These are phyloP conservation scores for Eurytoma californica DNA, from an alignment of 2,888 invertebrate species.

Conservation along the genomic window DNA sequence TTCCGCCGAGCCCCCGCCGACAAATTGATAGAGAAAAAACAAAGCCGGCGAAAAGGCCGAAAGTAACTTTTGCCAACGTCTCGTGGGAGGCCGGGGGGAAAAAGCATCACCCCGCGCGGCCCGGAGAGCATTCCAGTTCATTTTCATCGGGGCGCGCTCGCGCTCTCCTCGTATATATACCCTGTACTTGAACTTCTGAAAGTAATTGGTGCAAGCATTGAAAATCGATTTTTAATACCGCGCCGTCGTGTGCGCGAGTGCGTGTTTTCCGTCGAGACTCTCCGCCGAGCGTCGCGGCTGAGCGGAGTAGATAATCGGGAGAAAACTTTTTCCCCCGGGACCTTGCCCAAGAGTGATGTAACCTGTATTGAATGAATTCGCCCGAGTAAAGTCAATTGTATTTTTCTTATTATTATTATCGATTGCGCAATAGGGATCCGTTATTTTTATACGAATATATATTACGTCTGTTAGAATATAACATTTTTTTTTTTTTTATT, in stretches of 20 bases:
- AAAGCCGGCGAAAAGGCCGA: too few relatives aligned
- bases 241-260: neutral
- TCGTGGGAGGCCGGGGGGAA: neutral
- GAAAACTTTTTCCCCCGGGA: neutral
- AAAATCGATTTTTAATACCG: slow-evolving; percentile 49
- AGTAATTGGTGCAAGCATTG: slow-evolving; percentile 40
- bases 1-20: too few relatives aligned
- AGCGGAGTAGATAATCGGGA: neutral
- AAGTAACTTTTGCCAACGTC: too few relatives aligned
- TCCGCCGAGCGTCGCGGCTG: neutral
- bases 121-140: neutral
- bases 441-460: too few relatives aligned
- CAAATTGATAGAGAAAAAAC: too few relatives aligned
- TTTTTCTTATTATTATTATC: slow-evolving; percentile 17
- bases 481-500: too few relatives aligned
- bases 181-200: slow-evolving; percentile 35
- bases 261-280: slow-evolving; percentile 21
- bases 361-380: slow-evolving; percentile 3
- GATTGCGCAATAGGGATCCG: neutral
- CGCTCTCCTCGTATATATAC: neutral
- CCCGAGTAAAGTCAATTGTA: too few relatives aligned
- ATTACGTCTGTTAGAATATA: too few relatives aligned
- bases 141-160: neutral
- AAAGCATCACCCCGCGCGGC: neutral
- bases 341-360: neutral